Evolutionary conservation across 2,888 invertebrate genomes (phyloP), one percentile per base, ranked within the genome.

Genomic region (Caenorhabditis sp.): DNA sequence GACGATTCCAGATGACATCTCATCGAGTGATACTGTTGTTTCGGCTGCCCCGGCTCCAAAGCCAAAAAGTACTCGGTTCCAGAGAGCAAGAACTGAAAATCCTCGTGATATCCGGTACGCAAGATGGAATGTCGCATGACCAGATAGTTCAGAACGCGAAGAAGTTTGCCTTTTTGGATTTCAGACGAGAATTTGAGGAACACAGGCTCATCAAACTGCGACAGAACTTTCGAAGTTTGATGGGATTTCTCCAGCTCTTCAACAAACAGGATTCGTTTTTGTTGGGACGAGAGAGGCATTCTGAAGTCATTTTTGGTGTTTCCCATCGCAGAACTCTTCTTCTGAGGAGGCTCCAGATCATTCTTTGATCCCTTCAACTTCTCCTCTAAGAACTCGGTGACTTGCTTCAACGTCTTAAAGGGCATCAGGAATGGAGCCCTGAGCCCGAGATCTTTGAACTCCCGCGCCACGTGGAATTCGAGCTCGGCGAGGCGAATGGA

Each of bases 231-330:
- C 7, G 41, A 26, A 6, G 6, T 8, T 32, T 26, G 13, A 11
- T 37, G 20, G 5, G 24, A 27, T 11, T 46, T 45, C n/a, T 61
- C 61, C 2, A 65, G 4, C 15, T 70, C 63, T 5, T 9, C 22
- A 0, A 71, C 45, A 13, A 71, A 76, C 0, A 65, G 35, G 8
- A 76, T 76, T 35, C 76, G 43, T 48, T 71, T 76, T 39, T 76
- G 76, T 65, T 76, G 71, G 7, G 71, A 71, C 0, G 76, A 76
- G 9, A 76, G 37, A 8, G 65, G 65, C 11, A 76, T 65, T 24
- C 17, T 27, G 48, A 45, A 56, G 22, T 43, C 13, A 22, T 20
- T 11, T 3, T 1, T 0, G 15, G 22, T 17, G 6, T 24, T n/a
- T n/a, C 2, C 2, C 1, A 15, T 11, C n/a, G 20, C 2, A 17